Conservation (phyloP, 2,888 invertebrate genomes). For the Parnassius apollo region DNA sequence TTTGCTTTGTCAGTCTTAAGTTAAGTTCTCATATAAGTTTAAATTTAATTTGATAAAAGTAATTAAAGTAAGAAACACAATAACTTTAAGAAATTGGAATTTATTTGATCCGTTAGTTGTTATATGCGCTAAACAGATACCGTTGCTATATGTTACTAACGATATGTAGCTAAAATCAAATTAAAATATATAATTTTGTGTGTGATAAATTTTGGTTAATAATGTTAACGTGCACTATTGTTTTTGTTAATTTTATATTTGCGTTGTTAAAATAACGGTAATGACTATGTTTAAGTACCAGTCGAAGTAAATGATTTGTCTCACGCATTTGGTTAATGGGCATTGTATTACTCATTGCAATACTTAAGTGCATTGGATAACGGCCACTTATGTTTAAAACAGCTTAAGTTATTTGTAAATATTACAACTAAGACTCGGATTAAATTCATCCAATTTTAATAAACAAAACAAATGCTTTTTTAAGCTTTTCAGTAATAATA, state of each 20-base stretch:
- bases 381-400: slow-evolving; percentile 11
- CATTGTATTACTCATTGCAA: slow-evolving; percentile 7
- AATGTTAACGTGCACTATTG: neutral
- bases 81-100: too few species aligned
- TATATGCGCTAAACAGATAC: too few species aligned
- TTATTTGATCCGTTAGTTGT: too few species aligned
- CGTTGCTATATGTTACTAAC: too few species aligned
- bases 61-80: too few species aligned
- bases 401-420: slow-evolving; percentile 20
- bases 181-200: too few species aligned
- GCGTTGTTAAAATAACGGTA: slow-evolving; percentile 2
- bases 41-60: too few species aligned
- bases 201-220: slow-evolving; percentile 8
- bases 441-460: neutral
- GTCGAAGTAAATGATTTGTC: slow-evolving; percentile 2
- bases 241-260: slow-evolving; percentile 4
- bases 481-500: neutral
- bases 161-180: too few species aligned
- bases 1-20: too few species aligned
- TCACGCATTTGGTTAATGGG: slow-evolving; percentile 1
- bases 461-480: neutral
- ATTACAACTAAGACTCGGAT: neutral
- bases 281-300: slow-evolving; percentile 13
- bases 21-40: too few species aligned
- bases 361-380: slow-evolving; percentile 10